phyloP scores from a whole-genome alignment of 2,797 vertebrate species.

The Bryconaethiops microstoma region DNA sequence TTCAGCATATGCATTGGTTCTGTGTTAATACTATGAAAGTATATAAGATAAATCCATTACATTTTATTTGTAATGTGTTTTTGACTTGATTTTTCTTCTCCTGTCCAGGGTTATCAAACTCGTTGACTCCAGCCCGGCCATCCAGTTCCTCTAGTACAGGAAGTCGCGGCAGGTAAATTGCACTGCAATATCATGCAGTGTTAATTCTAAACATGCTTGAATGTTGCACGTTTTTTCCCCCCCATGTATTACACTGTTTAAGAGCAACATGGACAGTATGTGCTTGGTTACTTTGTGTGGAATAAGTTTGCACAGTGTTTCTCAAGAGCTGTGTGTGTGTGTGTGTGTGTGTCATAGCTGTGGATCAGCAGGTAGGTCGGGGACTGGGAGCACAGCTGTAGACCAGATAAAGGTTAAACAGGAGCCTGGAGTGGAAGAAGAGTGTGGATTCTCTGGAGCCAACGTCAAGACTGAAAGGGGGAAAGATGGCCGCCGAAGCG shows the following conservation, averaged over 20 bases:
- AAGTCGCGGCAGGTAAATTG: slow-evolving; percentile 92
- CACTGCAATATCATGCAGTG: neutral
- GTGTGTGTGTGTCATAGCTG: slow-evolving; percentile 76
- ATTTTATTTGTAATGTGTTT: neutral
- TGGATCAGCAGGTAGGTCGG: slow-evolving; percentile 88
- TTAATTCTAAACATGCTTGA: neutral
- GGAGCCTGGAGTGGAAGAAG: slow-evolving; percentile 91
- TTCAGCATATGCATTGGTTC: neutral
- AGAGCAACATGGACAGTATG: neutral
- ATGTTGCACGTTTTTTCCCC: neutral
- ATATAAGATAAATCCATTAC: too few species aligned
- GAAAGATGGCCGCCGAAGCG: slow-evolving; percentile 90
- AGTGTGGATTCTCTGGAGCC: slow-evolving; percentile 85
- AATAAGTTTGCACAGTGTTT: neutral
- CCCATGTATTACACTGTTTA: neutral
- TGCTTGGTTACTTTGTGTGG: neutral
- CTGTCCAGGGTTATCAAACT: slow-evolving; percentile 88
- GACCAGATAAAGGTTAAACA: slow-evolving; percentile 94
- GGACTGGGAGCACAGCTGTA: slow-evolving; percentile 74
- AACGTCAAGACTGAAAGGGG: slow-evolving; percentile 87
- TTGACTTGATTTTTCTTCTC: neutral
- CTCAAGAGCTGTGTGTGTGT: neutral
- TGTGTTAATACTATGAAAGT: neutral
- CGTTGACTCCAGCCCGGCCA: slow-evolving; percentile 93
- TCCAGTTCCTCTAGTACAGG: slow-evolving; percentile 98